Evolutionary conservation across 2,113 vertebrate species (phyloP).

Genomic region (Nymphicus hollandicus): DNA sequence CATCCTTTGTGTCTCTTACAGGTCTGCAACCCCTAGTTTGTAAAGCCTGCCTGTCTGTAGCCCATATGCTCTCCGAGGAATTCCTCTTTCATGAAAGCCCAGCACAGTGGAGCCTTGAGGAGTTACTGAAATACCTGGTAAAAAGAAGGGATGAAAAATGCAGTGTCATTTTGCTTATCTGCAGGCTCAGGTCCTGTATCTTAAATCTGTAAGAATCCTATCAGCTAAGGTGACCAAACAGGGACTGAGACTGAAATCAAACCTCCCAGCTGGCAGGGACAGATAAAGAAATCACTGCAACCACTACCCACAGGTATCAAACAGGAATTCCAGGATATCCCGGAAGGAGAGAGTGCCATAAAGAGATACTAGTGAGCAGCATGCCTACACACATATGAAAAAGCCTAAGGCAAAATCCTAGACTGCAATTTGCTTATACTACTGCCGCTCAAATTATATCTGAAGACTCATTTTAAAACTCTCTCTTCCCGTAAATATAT

Average conservation of each 20-base stretch:
- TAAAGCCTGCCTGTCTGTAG: not conserved
- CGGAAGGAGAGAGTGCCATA: not conserved
- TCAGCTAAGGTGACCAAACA: not conserved
- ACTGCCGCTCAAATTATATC: not conserved
- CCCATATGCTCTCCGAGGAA: not conserved
- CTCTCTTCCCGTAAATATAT: not conserved
- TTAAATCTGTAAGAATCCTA: not conserved
- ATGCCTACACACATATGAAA: not conserved
- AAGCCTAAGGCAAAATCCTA: conserved; percentile 19
- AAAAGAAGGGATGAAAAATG: not conserved
- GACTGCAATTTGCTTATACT: not conserved
- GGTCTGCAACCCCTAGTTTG: not conserved
- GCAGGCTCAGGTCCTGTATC: not conserved
- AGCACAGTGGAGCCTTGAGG: not conserved
- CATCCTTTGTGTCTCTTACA: not conserved
- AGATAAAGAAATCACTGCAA: not conserved
- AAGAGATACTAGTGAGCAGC: not conserved
- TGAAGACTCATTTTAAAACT: not conserved
- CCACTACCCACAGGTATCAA: not conserved
- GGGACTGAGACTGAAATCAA: not conserved
- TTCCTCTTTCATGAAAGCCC: not conserved
- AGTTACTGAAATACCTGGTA: not conserved
- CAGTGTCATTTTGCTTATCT: conserved; percentile 31
- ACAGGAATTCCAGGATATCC: not conserved
- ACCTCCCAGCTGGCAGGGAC: not conserved